Percentiles rank a stretch among this genome's conserved stretches.
These are phyloP conservation scores for Enteromius treurensis DNA, from an alignment of 2,797 vertebrate species.

Conservation along the genomic window DNA sequence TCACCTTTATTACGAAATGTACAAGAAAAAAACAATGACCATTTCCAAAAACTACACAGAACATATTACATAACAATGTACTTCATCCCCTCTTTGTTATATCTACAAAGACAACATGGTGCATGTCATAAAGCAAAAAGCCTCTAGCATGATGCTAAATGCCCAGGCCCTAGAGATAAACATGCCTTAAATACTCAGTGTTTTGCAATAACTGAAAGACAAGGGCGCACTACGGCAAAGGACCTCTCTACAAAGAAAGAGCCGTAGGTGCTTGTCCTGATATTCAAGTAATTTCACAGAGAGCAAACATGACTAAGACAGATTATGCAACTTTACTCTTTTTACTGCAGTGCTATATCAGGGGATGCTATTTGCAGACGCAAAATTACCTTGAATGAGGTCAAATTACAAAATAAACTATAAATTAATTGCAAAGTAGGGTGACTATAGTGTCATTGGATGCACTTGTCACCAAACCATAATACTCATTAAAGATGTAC, in stretches of 20 bases:
- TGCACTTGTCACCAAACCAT: slow-evolving; percentile 9
- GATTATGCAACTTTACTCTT: slow-evolving; percentile 54
- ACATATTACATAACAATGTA: slow-evolving; percentile 34
- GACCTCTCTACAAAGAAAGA: slow-evolving; percentile 35
- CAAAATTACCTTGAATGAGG: slow-evolving; percentile 32
- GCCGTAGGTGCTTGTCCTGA: slow-evolving; percentile 35
- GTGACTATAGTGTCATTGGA: neutral
- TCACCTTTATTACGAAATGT: neutral
- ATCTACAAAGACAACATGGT: slow-evolving; percentile 46
- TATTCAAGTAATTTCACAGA: slow-evolving; percentile 48
- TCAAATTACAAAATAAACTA: slow-evolving; percentile 24
- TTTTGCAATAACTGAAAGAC: slow-evolving; percentile 31
- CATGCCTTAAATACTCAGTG: slow-evolving; percentile 33
- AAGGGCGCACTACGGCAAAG: slow-evolving; percentile 32
- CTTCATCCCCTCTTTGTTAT: slow-evolving; percentile 21
- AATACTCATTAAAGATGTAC: slow-evolving; percentile 29
- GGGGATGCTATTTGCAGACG: slow-evolving; percentile 38
- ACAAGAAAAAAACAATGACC: neutral
- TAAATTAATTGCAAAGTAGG: slow-evolving; percentile 23
- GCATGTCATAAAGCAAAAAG: slow-evolving; percentile 46
- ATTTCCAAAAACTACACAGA: slow-evolving; percentile 15
- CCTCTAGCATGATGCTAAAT: slow-evolving; percentile 18
- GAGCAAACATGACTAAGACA: slow-evolving; percentile 50
- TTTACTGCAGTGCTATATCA: slow-evolving; percentile 51
- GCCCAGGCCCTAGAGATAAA: slow-evolving; percentile 3